phyloP scores from a whole-genome alignment of 2,888 invertebrate species.

The Tetrapedia diversipes region DNA sequence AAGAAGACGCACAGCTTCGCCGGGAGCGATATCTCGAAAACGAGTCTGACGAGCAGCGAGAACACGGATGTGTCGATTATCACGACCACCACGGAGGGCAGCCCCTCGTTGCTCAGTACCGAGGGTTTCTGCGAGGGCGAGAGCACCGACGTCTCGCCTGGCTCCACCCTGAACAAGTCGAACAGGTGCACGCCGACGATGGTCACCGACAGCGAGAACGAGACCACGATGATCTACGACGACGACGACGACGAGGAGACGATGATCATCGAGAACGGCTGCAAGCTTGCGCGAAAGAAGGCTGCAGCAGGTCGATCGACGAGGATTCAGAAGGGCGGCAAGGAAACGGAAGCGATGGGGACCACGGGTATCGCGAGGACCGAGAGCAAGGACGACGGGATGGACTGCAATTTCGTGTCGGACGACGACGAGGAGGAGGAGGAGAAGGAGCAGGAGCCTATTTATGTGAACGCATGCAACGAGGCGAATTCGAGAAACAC shows the following conservation, averaged over 20 bases:
- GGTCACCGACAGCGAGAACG: conserved; percentile 74
- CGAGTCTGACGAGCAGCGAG: conserved; percentile 87
- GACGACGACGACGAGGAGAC: conserved; percentile 52
- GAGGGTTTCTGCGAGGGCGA: conserved; percentile 82
- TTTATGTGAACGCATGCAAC: conserved; percentile 77
- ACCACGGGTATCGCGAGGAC: conserved; percentile 70
- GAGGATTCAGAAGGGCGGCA: conserved; percentile 43
- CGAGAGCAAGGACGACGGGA: conserved; percentile 80
- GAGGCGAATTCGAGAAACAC: conserved; percentile 73
- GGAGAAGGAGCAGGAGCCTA: conserved; percentile 73
- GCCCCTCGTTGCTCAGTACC: conserved; percentile 78
- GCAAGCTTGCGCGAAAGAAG: conserved; percentile 39
- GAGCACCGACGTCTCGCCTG: conserved; percentile 79
- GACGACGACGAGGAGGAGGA: conserved; percentile 76
- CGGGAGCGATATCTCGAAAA: conserved; percentile 82
- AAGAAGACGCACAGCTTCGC: conserved; percentile 80
- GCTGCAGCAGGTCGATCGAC: conserved; percentile 30
- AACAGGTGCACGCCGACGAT: conserved; percentile 72
- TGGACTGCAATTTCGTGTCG: conserved; percentile 80
- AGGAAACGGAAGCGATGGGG: conserved; percentile 26
- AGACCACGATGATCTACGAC: conserved; percentile 63
- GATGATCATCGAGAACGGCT: conserved; percentile 36
- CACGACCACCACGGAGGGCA: conserved; percentile 85
- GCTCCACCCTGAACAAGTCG: conserved; percentile 79
- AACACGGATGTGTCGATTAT: conserved; percentile 87